Evolutionary conservation across 92 coral and sea anemone genomes (phyloP).

Genomic region (Epizoanthus illoricatus): DNA sequence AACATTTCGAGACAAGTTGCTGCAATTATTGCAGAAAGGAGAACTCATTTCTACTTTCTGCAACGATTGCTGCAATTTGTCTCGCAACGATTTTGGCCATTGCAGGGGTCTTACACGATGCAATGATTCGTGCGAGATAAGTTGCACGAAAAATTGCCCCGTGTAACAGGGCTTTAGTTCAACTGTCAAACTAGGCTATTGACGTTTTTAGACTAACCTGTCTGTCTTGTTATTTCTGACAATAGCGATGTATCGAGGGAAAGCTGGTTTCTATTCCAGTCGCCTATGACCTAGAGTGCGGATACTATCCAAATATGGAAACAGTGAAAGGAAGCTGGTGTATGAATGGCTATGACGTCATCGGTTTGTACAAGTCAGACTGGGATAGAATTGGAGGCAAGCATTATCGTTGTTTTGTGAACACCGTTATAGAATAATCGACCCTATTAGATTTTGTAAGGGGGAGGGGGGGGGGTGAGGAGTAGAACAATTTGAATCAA

Average conservation of each 20-base stretch:
- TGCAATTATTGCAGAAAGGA: too few relatives aligned
- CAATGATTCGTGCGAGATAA: too few relatives aligned
- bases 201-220: not conserved
- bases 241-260: constrained; percentile 64
- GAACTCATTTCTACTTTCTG: too few relatives aligned
- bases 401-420: not conserved
- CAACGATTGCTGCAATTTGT: too few relatives aligned
- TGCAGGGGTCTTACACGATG: too few relatives aligned
- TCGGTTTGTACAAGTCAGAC: constrained; percentile 71
- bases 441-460: not conserved
- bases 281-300: constrained; percentile 58
- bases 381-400: constrained; percentile 74
- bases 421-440: too few relatives aligned
- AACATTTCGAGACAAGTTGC: too few relatives aligned
- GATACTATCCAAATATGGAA: constrained; percentile 51
- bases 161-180: too few relatives aligned
- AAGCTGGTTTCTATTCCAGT: constrained; percentile 68
- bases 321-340: constrained; percentile 60
- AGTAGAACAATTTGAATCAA: not conserved
- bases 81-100: too few relatives aligned
- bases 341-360: constrained; percentile 67
- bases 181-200: too few relatives aligned
- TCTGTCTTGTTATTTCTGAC: not conserved
- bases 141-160: too few relatives aligned
- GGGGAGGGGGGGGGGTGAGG: too few relatives aligned